phyloP scores from a whole-genome alignment of 2,888 invertebrate genomes.

The Branchinecta sandiegonensis region DNA sequence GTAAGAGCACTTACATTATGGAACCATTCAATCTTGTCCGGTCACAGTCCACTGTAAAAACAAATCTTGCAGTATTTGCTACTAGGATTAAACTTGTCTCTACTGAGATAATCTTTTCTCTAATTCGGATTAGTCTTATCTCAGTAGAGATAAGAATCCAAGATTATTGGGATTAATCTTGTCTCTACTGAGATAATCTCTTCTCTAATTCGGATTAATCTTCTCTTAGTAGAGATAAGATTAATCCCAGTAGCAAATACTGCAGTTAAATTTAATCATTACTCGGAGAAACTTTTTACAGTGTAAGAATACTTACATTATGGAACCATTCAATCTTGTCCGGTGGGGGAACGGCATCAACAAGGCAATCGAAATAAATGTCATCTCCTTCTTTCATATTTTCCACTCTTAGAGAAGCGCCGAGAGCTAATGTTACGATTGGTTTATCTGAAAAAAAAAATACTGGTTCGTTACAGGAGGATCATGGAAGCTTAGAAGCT shows the following conservation, averaged over 20 bases:
- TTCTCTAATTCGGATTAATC: no score
- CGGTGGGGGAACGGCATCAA: neutral
- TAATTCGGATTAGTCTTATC: no score
- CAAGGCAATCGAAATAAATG: slow-evolving; percentile 3
- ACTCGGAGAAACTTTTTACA: neutral
- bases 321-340: slow-evolving; percentile 6
- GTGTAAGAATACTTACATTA: neutral
- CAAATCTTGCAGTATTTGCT: no score
- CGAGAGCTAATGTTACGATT: neutral
- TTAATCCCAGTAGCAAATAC: no score
- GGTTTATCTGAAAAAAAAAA: slow-evolving; percentile 10
- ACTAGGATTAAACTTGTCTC: no score
- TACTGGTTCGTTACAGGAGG: neutral
- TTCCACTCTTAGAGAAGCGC: neutral
- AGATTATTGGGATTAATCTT: no score
- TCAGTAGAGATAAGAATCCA: no score
- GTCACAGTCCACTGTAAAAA: no score
- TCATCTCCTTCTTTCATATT: slow-evolving; percentile 12
- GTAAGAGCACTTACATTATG: neutral
- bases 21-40: neutral
- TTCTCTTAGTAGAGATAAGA: no score
- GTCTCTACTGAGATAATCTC: no score
- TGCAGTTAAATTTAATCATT: neutral
- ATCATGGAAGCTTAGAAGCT: no score
- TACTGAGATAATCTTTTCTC: no score